phyloP scores from a whole-genome alignment of 2,888 invertebrate genomes.

The Dicranocentrus wangi region DNA sequence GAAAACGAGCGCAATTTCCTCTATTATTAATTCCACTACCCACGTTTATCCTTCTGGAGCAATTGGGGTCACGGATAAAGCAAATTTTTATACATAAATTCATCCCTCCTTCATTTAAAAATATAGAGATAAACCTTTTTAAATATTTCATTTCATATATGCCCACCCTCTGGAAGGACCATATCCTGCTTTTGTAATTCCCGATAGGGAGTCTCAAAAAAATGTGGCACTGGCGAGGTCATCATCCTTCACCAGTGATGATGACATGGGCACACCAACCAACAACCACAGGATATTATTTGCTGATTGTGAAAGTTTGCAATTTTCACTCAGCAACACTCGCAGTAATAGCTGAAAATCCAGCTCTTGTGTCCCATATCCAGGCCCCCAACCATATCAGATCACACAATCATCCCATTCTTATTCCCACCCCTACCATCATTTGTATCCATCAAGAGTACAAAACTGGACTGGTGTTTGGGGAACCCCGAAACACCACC shows the following conservation, averaged over 20 bases:
- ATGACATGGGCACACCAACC: not conserved
- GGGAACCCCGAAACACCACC: not conserved
- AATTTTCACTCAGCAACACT: not conserved
- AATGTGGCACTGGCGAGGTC: not conserved
- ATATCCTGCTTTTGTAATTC: too few relatives aligned
- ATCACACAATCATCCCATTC: slow-evolving; percentile 6
- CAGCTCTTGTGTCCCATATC: too few relatives aligned
- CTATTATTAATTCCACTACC: slow-evolving; percentile 9
- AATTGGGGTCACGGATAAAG: slow-evolving; percentile 26
- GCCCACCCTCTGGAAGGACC: too few relatives aligned
- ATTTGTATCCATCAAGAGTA: not conserved
- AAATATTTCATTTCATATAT: too few relatives aligned
- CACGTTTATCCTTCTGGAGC: slow-evolving; percentile 20
- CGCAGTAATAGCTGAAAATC: too few relatives aligned
- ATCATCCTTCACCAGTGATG: not conserved
- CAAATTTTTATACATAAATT: too few relatives aligned
- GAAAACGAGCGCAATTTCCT: too few relatives aligned
- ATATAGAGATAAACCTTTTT: too few relatives aligned
- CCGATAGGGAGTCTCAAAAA: not conserved
- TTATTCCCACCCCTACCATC: not conserved
- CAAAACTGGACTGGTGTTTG: not conserved
- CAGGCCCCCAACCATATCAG: too few relatives aligned
- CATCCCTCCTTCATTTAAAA: too few relatives aligned
- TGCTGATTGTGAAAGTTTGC: slow-evolving; percentile 2
- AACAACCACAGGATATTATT: not conserved